Evolutionary conservation across 2,888 invertebrate species (phyloP), one percentile per base, ranked within the genome.

Genomic region (Temnothorax ravouxi): DNA sequence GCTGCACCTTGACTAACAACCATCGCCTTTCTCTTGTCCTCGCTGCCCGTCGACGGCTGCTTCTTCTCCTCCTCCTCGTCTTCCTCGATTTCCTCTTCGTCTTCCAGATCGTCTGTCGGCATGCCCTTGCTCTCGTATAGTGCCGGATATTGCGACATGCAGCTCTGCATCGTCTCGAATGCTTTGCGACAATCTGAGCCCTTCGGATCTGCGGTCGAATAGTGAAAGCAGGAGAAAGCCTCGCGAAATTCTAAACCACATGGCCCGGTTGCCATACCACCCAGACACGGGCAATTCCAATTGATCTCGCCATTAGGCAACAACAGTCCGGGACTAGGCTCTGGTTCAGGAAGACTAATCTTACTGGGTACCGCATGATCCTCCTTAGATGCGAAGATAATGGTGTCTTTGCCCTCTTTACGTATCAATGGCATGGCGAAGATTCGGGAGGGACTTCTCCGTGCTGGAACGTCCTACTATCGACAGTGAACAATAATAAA

Each of bases 211-310:
- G 97, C 97, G 84, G 96, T 96, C 88, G 98, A 98, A 92, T 98
- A 98, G 94, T 99, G 99, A 94, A 99, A 99, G 95, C 99, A 99
- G 47, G 98, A 97, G 95, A 99, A 99, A 2, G 99, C 99, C 89
- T 98, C 98, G 61, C 99, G 96, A 95, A 99, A 99, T 94, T 98
- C 97, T 18, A 97, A 96, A 0, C 99, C 99, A 94, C 99, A 99
- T 0, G 99, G 99, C 0, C 99, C 99, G 0, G 98, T 98, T 6
- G 99, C 98, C 98, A 99, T 99, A n/a, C 99, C 99, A 18, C 99
- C 99, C 52, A 99, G 96, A 94, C 99, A 99, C 0, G 99, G 99
- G 93, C 99, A 99, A 94, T 97, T 97, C 99, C 99, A 99, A 95
- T 99, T 99, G 88, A 99, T 98, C 86, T 97, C 97, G 6, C 99